Evolutionary conservation across 2,113 vertebrate species (phyloP).

Genomic region (Petrocephalus zakoni): DNA sequence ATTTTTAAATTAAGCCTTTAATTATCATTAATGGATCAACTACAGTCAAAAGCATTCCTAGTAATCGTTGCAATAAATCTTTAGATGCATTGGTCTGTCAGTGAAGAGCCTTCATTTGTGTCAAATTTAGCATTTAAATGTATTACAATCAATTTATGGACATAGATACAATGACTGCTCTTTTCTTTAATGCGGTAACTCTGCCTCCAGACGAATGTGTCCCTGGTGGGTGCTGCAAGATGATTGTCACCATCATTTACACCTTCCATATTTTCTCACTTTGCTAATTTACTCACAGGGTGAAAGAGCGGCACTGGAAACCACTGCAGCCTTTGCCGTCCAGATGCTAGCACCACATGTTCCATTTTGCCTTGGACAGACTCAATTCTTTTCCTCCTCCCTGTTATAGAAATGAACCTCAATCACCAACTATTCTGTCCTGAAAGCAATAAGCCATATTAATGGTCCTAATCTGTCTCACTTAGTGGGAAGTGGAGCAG

Average conservation of each 20-base stretch:
- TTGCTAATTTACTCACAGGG: slow-evolving; percentile 65
- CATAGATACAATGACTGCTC: background rate
- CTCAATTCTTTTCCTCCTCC: background rate
- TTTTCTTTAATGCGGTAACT: slow-evolving; percentile 11
- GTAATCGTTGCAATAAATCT: background rate
- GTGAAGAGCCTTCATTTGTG: background rate
- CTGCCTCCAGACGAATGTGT: background rate
- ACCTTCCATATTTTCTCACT: slow-evolving; percentile 63
- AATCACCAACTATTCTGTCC: slow-evolving; percentile 18
- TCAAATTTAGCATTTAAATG: background rate
- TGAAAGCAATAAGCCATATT: slow-evolving; percentile 33
- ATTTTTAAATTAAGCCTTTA: slow-evolving; percentile 13
- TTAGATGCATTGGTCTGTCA: background rate
- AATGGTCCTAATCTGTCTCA: slow-evolving; percentile 31
- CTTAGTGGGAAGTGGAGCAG: slow-evolving; percentile 26
- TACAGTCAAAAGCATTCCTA: background rate
- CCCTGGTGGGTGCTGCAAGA: slow-evolving; percentile 17
- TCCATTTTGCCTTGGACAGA: slow-evolving; percentile 59
- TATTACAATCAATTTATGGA: background rate
- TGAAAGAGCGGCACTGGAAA: slow-evolving; percentile 51
- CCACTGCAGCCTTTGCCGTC: slow-evolving; percentile 28
- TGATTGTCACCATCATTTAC: slow-evolving; percentile 66
- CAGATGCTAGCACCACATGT: slow-evolving; percentile 68
- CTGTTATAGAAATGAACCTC: slow-evolving; percentile 19
- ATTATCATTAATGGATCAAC: slow-evolving; percentile 19